Base-by-base conservation (phyloP, 2,888 invertebrate species). In the Epistrophe grossulariae region DNA sequence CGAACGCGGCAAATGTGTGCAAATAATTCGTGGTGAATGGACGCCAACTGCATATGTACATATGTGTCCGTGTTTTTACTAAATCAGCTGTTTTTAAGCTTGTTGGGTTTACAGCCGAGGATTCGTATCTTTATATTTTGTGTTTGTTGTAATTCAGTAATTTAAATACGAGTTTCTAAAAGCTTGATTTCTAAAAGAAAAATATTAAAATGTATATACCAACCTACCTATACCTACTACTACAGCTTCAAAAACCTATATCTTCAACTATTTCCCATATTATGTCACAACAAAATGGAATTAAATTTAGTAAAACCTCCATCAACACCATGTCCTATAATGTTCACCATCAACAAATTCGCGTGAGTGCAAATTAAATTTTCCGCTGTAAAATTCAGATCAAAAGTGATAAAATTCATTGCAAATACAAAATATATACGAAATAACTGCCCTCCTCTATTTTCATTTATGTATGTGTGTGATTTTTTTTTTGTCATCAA, bases 361-460 rank as follows among this genome's bases (percentile, higher is more conserved):
- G n/a, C n/a, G 1, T 31, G 17, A 55, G 50, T 76, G 74, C 45
- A 64, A 76, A 71, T 76, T 52, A 50, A 73, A 70, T 35, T 73
- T 70, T 45, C 68, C 55, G 66, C 31, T 50, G 28, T 77, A n/a
- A 45, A 31, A 60, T 66, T 77, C 45, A 45, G 17, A 70, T 71
- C 13, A 68, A 81, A 59, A 55, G 81, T 81, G 48, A 77, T 77
- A 77, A 79, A 79, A 80, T 24, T 45, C 71, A 79, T 76, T 17
- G 31, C 31, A 45, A 1, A 17, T 35, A 28, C 17, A 35, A 15
- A 19, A 66, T 38, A 31, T 35, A 35, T 10, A 48, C 64, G 15
- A 28, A 45, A n/a, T n/a, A 13, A 10, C 4, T 13, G 1, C 3
- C 15, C 13, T 7, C 9, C 24, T 50, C 24, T 19, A 31, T 64